Conservation (phyloP, 2,113 vertebrate species). For the Sinocyclocheilus maitianheensis region DNA sequence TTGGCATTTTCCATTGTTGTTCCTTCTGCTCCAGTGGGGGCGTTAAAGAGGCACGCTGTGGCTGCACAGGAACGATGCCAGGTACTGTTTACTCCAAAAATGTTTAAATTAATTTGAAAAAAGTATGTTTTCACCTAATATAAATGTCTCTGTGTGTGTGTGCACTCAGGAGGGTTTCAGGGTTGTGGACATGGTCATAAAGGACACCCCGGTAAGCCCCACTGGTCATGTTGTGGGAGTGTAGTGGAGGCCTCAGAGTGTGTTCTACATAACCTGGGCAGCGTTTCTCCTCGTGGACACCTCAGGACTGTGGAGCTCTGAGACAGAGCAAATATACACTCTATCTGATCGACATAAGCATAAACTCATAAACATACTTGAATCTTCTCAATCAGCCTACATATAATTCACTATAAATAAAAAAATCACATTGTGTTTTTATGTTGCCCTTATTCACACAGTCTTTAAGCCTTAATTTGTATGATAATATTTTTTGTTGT, state of each 20-base stretch:
- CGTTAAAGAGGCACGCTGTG: slow-evolving; percentile 84
- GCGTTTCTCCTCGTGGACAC: slow-evolving; percentile 66
- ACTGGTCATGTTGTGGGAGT: slow-evolving; percentile 94
- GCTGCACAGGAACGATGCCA: slow-evolving; percentile 90
- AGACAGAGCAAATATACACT: slow-evolving; percentile 46
- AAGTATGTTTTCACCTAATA: neutral
- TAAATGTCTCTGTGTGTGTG: neutral
- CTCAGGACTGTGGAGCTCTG: slow-evolving; percentile 85
- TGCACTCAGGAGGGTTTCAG: slow-evolving; percentile 85
- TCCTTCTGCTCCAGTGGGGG: slow-evolving; percentile 92
- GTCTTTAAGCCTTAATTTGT: neutral
- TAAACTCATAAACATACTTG: neutral
- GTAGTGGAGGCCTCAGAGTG: slow-evolving; percentile 82
- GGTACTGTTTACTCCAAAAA: slow-evolving; percentile 67
- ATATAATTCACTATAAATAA: neutral
- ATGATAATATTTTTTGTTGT: neutral
- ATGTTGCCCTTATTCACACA: neutral
- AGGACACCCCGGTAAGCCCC: slow-evolving; percentile 87
- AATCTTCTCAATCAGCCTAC: neutral
- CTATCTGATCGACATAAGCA: neutral
- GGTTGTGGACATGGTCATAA: slow-evolving; percentile 92
- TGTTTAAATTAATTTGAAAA: no score
- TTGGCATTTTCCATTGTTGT: slow-evolving; percentile 90
- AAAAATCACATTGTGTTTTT: neutral
- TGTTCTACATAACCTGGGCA: slow-evolving; percentile 61